These are phyloP conservation scores for Apostichopus japonicus DNA, from an alignment of 35 echinoderm and acorn worm species.

Conservation along the genomic window DNA sequence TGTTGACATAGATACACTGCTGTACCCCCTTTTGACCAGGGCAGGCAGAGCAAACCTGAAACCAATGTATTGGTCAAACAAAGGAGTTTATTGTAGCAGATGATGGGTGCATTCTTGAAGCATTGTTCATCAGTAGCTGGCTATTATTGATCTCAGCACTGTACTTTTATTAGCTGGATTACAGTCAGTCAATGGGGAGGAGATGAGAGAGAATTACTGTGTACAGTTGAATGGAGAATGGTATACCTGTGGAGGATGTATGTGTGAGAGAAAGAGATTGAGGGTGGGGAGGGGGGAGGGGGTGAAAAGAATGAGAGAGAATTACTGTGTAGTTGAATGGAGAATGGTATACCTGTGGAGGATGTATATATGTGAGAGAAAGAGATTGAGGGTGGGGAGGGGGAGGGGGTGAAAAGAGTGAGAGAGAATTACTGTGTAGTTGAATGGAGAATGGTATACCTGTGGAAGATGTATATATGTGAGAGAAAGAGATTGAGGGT, in stretches of 20 bases:
- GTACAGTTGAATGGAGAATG: neutral
- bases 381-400: neutral
- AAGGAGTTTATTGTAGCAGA: slow-evolving; percentile 9
- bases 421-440: neutral
- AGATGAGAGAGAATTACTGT: too few relatives aligned
- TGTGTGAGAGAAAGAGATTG: neutral
- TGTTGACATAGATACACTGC: too few relatives aligned
- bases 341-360: neutral
- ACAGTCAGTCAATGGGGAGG: too few relatives aligned
- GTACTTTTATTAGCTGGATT: neutral
- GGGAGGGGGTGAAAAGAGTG: too few relatives aligned
- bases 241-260: neutral
- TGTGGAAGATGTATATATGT: neutral
- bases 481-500: neutral
- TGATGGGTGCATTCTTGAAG: neutral
- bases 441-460: neutral
- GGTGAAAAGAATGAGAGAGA: too few relatives aligned
- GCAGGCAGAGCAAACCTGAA: neutral
- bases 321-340: neutral
- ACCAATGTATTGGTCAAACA: slow-evolving; percentile 18
- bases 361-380: neutral
- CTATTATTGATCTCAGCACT: slow-evolving; percentile 21
- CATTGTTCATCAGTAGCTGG: neutral
- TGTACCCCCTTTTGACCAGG: neutral
- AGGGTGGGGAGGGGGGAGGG: neutral